Conservation (phyloP, 1,140 invertebrate genomes). For the Platyscapa corneri region DNA sequence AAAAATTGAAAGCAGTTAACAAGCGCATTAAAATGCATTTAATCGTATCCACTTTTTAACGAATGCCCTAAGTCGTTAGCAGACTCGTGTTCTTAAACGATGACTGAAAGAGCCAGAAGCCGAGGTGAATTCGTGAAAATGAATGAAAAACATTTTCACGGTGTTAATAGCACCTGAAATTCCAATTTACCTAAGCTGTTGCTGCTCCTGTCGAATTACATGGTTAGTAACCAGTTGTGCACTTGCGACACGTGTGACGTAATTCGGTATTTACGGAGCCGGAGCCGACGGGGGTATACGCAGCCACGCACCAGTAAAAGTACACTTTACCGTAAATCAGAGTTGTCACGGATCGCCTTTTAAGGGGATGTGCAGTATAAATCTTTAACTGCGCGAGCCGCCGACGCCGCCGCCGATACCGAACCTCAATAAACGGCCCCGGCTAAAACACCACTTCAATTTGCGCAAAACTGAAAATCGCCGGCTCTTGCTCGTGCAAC, state of each 20-base stretch:
- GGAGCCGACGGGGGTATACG: not conserved
- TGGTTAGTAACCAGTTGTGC: constrained; percentile 33
- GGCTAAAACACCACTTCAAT: not conserved
- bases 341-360: constrained; percentile 3
- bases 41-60: not conserved
- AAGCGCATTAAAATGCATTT: not conserved
- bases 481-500: not conserved
- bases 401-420: no score
- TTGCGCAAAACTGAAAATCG: not conserved
- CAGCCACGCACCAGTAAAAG: not conserved
- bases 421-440: not conserved
- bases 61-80: not conserved
- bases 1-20: constrained; percentile 16
- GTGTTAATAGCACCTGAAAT: constrained; percentile 9
- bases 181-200: constrained; percentile 23
- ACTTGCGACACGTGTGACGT: constrained; percentile 44
- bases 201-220: not conserved
- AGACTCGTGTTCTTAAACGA: not conserved
- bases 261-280: constrained; percentile 9
- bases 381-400: not conserved
- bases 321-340: constrained; percentile 22
- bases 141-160: not conserved
- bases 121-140: constrained; percentile 1
- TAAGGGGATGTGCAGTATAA: constrained; percentile 8
- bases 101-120: not conserved